Evolutionary conservation across 2,888 invertebrate species (phyloP).

Genomic region (Cheilosia urbana): DNA sequence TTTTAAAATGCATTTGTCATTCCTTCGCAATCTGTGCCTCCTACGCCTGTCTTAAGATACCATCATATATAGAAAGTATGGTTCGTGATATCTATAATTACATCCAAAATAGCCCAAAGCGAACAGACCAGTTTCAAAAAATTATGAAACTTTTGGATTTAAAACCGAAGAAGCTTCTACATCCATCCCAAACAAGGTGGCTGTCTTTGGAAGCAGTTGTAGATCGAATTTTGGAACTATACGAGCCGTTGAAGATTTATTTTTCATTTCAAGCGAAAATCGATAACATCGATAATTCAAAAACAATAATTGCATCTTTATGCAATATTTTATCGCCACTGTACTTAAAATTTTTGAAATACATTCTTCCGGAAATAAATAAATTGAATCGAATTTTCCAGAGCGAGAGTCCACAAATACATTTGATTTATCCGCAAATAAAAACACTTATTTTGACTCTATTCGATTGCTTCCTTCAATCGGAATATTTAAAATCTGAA

Average conservation of each 20-base stretch:
- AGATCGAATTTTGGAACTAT: not conserved
- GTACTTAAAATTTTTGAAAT: not conserved
- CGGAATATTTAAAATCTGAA: not conserved
- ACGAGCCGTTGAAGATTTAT: constrained; percentile 2
- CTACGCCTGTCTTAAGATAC: not conserved
- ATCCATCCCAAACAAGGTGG: too few relatives aligned
- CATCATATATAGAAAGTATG: not conserved
- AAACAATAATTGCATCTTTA: not conserved
- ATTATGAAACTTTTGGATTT: too few relatives aligned
- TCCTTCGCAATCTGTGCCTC: not conserved
- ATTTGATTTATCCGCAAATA: not conserved
- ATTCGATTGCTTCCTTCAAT: not conserved
- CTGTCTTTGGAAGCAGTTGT: constrained; percentile 23
- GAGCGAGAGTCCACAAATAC: not conserved
- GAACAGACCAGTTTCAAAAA: constrained; percentile 2
- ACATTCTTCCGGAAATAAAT: not conserved
- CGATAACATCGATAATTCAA: not conserved
- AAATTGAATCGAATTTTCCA: not conserved
- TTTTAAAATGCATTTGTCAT: not conserved
- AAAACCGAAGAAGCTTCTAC: too few relatives aligned
- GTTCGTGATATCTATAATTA: constrained; percentile 6
- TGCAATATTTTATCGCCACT: not conserved
- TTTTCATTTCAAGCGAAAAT: not conserved
- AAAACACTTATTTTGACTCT: not conserved
- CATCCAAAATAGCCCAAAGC: constrained; percentile 24